phyloP scores from a whole-genome alignment of 2,113 vertebrate genomes.

The Malurus alboscapulatus region DNA sequence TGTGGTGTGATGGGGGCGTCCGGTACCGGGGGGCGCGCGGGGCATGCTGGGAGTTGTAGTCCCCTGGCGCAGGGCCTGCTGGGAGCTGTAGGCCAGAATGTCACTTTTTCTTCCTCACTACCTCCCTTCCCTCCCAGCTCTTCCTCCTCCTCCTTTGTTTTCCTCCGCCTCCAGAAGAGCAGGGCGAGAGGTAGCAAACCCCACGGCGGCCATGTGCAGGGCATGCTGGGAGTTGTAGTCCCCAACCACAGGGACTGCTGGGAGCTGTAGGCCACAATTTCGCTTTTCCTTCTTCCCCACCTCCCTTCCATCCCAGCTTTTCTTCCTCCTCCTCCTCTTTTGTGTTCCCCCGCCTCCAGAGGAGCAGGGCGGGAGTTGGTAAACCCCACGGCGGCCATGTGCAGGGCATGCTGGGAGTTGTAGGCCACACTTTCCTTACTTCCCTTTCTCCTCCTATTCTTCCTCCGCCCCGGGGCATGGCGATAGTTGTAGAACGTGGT shows the following conservation, averaged over 20 bases:
- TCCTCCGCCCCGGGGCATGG: neutral
- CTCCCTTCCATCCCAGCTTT: too few relatives aligned
- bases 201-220: too few relatives aligned
- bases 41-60: neutral
- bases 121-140: too few relatives aligned
- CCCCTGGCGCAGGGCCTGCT: fast-evolving
- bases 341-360: neutral
- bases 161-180: neutral
- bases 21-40: neutral
- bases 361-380: neutral
- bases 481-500: too few relatives aligned
- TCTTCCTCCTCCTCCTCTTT: neutral
- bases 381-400: neutral
- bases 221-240: neutral
- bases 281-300: too few relatives aligned
- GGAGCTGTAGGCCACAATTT: neutral
- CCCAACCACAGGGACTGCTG: fast-evolving
- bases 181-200: neutral
- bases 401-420: neutral
- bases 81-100: neutral
- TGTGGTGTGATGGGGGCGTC: fast-evolving
- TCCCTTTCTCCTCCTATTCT: neutral
- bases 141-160: neutral
- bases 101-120: too few relatives aligned
- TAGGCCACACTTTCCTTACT: neutral